Base-by-base conservation (phyloP, 2,888 invertebrate species). In the Ennomos fuscantarius region DNA sequence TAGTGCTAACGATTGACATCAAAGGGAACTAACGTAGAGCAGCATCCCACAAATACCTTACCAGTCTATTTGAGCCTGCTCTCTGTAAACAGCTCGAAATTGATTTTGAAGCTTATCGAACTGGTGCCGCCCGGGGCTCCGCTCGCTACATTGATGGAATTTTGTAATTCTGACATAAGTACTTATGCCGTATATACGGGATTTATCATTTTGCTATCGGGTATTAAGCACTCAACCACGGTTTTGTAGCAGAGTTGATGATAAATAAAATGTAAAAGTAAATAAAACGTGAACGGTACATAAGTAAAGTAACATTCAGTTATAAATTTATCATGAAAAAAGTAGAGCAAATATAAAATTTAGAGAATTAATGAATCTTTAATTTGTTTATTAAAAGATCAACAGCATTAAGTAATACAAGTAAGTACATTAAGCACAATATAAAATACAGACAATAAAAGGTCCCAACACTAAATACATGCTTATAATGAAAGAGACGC, bases 71-170 rank as follows among this genome's bases (percentile, higher is more conserved):
- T 78, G 78, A 68, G 72, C 69, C 67, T 74, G 74, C 74, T 79
- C 79, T 77, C 76, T 76, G 82, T 85, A 86, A 86, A 87, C 83
- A 85, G 80, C 73, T 78, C 72, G 72, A 83, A 87, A 87, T 87
- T 87, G 86, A 84, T 87, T 87, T 86, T 76, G 81, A 80, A 82
- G 85, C 85, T 83, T 82, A 81, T 81, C 77, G 79, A 76, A 76
- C 72, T 75, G 62, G 59, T 70, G 67, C 55, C 51, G 47, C 62
- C 62, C 60, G 61, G 43, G 57, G 56, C 62, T 56, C 53, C 62
- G 58, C 54, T 56, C 53, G 60, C 44, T 63, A 54, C 59, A 66
- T 62, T 63, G 75, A 73, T 74, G 75, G 69, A 75, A 76, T 77
- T 77, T 77, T 74, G 75, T 76, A 76, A 75, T 76, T 72, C 70